Evolutionary conservation across 35 echinoderm and acorn worm species (phyloP).

Genomic region (Acanthaster planci): DNA sequence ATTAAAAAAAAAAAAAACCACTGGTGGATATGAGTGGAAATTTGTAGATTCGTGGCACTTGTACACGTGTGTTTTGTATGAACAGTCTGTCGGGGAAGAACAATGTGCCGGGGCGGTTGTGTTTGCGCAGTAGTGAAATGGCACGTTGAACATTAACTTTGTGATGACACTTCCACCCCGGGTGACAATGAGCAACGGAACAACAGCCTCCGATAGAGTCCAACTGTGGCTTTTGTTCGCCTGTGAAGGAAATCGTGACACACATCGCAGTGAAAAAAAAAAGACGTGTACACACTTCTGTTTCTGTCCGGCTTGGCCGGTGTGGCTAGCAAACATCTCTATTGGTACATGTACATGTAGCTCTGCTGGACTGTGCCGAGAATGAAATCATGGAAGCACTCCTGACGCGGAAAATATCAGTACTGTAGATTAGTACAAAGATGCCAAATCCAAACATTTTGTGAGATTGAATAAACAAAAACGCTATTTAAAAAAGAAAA

Average conservation of each 20-base stretch:
- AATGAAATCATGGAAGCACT: too few relatives aligned
- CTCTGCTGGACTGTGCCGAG: too few relatives aligned
- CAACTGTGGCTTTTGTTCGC: neutral
- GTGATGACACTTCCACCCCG: conserved; percentile 12
- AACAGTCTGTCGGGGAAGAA: conserved; percentile 10
- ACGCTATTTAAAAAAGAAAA: too few relatives aligned
- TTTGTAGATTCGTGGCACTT: neutral
- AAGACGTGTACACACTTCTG: too few relatives aligned
- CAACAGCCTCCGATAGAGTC: conserved; percentile 10
- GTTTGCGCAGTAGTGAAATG: conserved; percentile 25
- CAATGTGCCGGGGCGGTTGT: neutral
- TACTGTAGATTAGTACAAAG: too few relatives aligned
- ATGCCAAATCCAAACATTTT: too few relatives aligned
- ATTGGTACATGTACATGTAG: too few relatives aligned
- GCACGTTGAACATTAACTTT: conserved; percentile 16
- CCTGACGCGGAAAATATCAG: too few relatives aligned
- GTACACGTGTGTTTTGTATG: conserved; percentile 15
- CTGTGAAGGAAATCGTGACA: conserved; percentile 5
- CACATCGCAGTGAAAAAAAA: neutral
- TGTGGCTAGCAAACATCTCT: too few relatives aligned
- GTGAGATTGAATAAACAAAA: too few relatives aligned
- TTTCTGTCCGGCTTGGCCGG: too few relatives aligned
- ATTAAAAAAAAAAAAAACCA: neutral
- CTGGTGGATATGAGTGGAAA: neutral
- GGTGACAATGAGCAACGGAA: conserved; percentile 1